These are phyloP conservation scores for Tipula vernalis DNA, from an alignment of 2,888 invertebrate species.

Conservation along the genomic window DNA sequence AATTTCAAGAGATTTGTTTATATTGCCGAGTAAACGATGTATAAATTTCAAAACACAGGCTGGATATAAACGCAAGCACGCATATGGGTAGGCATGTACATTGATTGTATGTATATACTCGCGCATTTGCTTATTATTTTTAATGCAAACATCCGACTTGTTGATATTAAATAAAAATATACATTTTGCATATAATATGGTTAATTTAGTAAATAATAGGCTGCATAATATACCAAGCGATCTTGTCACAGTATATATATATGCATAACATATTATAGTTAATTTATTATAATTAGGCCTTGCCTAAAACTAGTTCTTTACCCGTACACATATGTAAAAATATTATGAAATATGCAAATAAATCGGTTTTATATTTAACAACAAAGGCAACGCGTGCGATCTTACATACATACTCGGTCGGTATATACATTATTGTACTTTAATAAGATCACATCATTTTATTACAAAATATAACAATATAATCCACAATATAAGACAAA, in stretches of 20 bases:
- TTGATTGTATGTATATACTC: background rate
- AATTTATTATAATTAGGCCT: background rate
- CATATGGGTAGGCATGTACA: background rate
- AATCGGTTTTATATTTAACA: background rate
- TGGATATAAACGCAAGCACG: background rate
- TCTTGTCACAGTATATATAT: background rate
- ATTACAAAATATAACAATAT: slow-evolving; percentile 4
- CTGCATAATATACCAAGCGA: background rate
- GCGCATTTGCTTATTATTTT: background rate
- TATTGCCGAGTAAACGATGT: background rate
- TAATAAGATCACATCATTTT: background rate
- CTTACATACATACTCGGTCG: background rate
- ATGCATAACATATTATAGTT: background rate
- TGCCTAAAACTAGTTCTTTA: background rate
- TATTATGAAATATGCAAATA: slow-evolving; percentile 4
- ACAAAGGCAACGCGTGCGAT: background rate
- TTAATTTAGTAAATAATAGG: background rate
- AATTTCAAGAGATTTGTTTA: background rate
- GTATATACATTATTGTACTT: background rate
- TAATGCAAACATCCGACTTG: background rate
- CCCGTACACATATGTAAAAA: background rate
- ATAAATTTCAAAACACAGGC: background rate
- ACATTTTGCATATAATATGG: background rate
- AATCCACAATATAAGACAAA: background rate
- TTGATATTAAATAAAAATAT: background rate